Evolutionary conservation across 2,797 vertebrate species (phyloP).

Genomic region (Microcaecilia unicolor): DNA sequence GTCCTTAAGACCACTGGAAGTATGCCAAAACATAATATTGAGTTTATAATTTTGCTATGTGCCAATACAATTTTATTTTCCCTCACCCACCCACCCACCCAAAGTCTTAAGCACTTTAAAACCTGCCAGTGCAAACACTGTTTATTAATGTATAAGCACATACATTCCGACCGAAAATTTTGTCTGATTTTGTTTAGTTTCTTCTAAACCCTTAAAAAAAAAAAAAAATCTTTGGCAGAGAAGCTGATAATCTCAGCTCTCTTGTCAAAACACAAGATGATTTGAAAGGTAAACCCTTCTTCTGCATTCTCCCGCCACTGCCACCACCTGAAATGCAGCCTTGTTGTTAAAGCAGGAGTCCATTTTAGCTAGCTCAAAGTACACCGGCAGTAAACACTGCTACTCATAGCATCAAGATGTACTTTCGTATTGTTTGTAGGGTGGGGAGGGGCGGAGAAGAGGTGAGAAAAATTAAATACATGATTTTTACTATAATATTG

Average conservation of each 20-base stretch:
- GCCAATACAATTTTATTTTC: constrained; percentile 17
- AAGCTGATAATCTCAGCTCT: constrained; percentile 37
- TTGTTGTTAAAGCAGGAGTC: no score
- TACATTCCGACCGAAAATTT: constrained; percentile 46
- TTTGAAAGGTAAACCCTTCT: constrained; percentile 26
- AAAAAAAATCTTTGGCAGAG: constrained; percentile 53
- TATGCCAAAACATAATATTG: constrained; percentile 31
- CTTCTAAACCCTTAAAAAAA: constrained; percentile 7
- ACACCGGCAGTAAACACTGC: no score
- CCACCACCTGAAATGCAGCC: no score
- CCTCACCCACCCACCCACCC: neutral
- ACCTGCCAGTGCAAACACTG: constrained; percentile 34
- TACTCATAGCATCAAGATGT: no score
- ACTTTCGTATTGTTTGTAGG: no score
- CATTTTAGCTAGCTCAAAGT: no score
- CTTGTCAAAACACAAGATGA: constrained; percentile 21
- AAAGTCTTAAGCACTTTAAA: constrained; percentile 23
- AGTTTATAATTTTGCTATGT: constrained; percentile 22
- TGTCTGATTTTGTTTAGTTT: constrained; percentile 22
- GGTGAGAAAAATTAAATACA: no score
- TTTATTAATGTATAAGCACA: constrained; percentile 34
- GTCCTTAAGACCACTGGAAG: constrained; percentile 46
- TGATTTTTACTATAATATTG: no score
- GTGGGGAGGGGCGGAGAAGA: no score
- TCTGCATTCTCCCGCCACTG: no score